phyloP scores from a whole-genome alignment of 2,888 invertebrate species.

The Cosmopolites sordidus region DNA sequence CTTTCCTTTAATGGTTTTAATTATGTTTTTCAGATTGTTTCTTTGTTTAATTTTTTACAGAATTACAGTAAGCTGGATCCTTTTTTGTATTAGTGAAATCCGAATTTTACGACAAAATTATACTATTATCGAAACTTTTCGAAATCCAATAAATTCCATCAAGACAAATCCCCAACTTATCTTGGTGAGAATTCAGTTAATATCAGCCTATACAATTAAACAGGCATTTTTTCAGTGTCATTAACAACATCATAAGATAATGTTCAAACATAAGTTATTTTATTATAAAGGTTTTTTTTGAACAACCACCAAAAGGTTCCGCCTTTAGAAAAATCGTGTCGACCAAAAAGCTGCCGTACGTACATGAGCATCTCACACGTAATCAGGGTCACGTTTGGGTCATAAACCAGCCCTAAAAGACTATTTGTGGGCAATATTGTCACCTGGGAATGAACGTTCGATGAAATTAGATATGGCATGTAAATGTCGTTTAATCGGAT shows the following conservation, averaged over 20 bases:
- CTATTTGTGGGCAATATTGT: slow-evolving; percentile 5
- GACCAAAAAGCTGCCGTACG: slow-evolving; percentile 1
- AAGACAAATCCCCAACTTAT: too few species aligned
- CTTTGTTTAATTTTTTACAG: too few species aligned
- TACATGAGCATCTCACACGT: background rate
- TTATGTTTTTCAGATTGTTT: too few species aligned
- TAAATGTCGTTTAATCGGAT: background rate
- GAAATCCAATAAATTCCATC: too few species aligned
- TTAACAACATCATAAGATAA: background rate
- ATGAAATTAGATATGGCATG: background rate
- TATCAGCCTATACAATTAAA: background rate
- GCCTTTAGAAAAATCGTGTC: background rate
- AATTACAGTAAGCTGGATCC: too few species aligned
- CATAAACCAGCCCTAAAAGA: slow-evolving; percentile 1
- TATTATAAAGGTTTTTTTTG: background rate
- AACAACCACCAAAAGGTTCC: background rate
- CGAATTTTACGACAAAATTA: too few species aligned
- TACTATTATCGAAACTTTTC: too few species aligned
- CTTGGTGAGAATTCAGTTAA: background rate
- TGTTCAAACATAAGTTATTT: background rate
- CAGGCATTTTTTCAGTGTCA: background rate
- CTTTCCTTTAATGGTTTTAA: too few species aligned
- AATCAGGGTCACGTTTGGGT: slow-evolving; percentile 5
- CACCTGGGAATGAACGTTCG: background rate
- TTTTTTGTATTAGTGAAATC: too few species aligned